Conservation (phyloP, 2,113 vertebrate species). For the Seriola dumerili region DNA sequence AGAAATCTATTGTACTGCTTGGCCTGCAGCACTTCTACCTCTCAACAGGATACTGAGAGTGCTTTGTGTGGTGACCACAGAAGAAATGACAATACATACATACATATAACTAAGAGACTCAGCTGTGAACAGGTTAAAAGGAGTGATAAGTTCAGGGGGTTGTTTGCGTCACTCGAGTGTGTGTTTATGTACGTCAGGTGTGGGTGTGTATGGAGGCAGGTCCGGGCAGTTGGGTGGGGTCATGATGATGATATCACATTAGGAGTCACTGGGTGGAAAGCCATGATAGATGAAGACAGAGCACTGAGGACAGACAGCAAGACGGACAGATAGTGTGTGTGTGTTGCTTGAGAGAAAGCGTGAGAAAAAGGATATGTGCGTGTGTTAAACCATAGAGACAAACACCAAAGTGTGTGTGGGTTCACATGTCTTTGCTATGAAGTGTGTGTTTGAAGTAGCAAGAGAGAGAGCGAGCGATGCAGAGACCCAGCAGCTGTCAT, state of each 20-base stretch:
- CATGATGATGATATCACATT: slow-evolving; percentile 28
- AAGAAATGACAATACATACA: background rate
- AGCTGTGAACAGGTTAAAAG: slow-evolving; percentile 24
- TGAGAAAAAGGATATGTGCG: background rate
- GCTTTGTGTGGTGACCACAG: too few species aligned
- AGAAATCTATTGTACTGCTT: too few species aligned
- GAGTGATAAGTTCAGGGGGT: slow-evolving; percentile 14
- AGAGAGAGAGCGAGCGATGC: slow-evolving; percentile 44
- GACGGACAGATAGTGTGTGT: slow-evolving; percentile 6
- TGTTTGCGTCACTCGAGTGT: slow-evolving; percentile 13
- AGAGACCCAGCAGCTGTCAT: slow-evolving; percentile 77
- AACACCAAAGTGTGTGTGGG: background rate
- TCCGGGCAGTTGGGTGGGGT: slow-evolving; percentile 47
- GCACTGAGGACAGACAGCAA: slow-evolving; percentile 16
- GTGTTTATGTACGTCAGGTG: slow-evolving; percentile 56
- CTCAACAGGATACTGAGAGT: too few species aligned
- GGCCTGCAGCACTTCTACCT: too few species aligned
- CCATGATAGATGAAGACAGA: slow-evolving; percentile 10
- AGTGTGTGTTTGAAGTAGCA: slow-evolving; percentile 34
- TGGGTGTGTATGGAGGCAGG: slow-evolving; percentile 70
- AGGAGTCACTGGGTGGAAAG: slow-evolving; percentile 28
- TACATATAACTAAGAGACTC: background rate
- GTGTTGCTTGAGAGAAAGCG: slow-evolving; percentile 17
- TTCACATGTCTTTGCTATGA: slow-evolving; percentile 43
- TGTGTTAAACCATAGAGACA: background rate